Percentiles rank a stretch among this genome's conserved stretches.
These are phyloP conservation scores for Petromus typicus DNA, from an alignment of 2,113 vertebrate species.

Conservation along the genomic window DNA sequence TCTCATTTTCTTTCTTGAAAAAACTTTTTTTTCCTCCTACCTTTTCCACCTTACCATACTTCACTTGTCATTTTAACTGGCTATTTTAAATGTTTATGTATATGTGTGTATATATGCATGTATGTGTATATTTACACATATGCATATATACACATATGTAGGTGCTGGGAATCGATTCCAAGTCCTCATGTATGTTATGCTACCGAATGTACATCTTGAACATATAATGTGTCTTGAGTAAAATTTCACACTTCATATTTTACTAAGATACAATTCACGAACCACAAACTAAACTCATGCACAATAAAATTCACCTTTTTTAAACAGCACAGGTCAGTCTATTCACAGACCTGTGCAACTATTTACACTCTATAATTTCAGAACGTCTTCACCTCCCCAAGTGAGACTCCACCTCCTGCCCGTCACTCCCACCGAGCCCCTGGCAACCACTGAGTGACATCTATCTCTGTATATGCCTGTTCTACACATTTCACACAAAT, in stretches of 20 bases:
- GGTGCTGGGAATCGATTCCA: neutral
- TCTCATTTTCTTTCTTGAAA: neutral
- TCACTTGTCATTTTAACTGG: conserved; percentile 23
- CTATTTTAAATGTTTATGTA: neutral
- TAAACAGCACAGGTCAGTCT: neutral
- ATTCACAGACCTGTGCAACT: neutral
- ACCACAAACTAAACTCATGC: neutral
- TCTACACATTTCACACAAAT: neutral
- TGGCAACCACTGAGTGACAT: neutral
- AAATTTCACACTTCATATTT: conserved; percentile 33
- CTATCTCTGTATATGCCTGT: neutral
- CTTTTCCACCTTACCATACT: neutral
- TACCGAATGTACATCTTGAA: neutral
- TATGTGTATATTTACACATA: neutral
- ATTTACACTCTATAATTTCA: neutral
- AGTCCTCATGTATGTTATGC: neutral
- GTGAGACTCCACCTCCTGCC: no score
- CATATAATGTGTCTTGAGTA: neutral
- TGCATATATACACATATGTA: neutral
- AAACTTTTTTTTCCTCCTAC: neutral
- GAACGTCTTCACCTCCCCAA: neutral
- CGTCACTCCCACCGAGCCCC: neutral
- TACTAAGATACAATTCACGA: neutral
- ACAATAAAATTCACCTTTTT: conserved; percentile 17
- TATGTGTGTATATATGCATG: neutral